These are phyloP conservation scores for Myopa tessellatipennis DNA, from an alignment of 2,888 invertebrate genomes.

Conservation along the genomic window DNA sequence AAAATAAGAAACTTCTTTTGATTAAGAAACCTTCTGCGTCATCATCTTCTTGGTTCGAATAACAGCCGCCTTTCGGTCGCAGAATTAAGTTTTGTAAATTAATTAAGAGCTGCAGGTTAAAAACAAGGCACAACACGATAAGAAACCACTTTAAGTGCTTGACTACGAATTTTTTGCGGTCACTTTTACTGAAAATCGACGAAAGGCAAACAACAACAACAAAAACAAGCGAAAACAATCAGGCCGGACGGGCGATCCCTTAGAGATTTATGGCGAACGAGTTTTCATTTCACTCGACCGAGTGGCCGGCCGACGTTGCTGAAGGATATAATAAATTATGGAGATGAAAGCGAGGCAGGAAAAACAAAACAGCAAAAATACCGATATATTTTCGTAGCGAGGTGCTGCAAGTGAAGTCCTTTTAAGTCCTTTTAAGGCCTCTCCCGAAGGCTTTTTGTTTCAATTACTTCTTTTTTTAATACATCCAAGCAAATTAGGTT, in stretches of 20 bases:
- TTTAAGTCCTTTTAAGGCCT: too few species aligned
- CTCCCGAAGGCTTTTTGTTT: too few species aligned
- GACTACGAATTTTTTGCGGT: background rate
- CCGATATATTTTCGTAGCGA: too few species aligned
- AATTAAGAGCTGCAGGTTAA: background rate
- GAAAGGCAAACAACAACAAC: background rate
- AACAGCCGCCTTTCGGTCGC: background rate
- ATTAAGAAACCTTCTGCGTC: too few species aligned
- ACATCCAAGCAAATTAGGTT: too few species aligned
- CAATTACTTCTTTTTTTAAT: too few species aligned
- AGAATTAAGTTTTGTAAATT: background rate
- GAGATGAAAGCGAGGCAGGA: background rate
- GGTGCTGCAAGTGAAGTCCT: too few species aligned
- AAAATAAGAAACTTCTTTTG: too few species aligned
- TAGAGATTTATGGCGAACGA: slow-evolving; percentile 13
- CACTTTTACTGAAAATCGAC: background rate
- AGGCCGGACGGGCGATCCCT: slow-evolving; percentile 6
- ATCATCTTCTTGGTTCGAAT: background rate
- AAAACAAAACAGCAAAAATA: too few species aligned
- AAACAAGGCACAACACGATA: too few species aligned
- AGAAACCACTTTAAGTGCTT: too few species aligned
- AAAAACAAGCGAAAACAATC: slow-evolving; percentile 6
- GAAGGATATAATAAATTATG: slow-evolving; percentile 16
- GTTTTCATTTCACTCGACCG: slow-evolving; percentile 26
- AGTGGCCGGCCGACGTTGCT: slow-evolving; percentile 2